Evolutionary conservation across 2,888 invertebrate genomes (phyloP).

Genomic region (Linnaemya tessellans): DNA sequence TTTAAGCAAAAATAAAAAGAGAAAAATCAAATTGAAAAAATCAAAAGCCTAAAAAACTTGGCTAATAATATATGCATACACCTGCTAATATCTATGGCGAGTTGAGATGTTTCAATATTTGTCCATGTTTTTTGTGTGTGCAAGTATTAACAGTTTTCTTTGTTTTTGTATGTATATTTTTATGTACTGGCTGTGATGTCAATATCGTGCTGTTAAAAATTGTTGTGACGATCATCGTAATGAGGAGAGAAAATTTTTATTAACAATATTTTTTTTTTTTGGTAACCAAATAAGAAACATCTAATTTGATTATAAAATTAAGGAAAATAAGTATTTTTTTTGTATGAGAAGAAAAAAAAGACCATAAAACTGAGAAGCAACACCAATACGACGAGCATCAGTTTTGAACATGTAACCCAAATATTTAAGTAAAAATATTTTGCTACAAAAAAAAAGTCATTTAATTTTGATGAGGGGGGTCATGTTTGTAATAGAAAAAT

Average conservation of each 20-base stretch:
- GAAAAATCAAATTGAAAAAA: background rate
- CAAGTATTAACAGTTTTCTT: background rate
- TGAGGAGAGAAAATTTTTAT: conserved; percentile 72
- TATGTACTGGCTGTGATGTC: conserved; percentile 67
- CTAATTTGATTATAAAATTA: conserved; percentile 62
- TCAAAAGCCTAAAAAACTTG: conserved; percentile 1
- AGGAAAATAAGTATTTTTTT: conserved; percentile 18
- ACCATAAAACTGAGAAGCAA: conserved; percentile 22
- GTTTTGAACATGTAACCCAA: conserved; percentile 31
- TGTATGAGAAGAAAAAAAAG: background rate
- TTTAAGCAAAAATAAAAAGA: conserved; percentile 21
- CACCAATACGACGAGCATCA: conserved; percentile 12
- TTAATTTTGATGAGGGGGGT: conserved; percentile 12
- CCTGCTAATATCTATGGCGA: conserved; percentile 61
- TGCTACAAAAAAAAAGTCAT: background rate
- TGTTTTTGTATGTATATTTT: conserved; percentile 33
- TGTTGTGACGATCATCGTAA: conserved; percentile 67
- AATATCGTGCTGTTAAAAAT: conserved; percentile 70
- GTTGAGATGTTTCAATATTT: conserved; percentile 30
- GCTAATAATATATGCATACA: conserved; percentile 69
- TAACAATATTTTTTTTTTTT: conserved; percentile 41
- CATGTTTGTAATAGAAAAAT: background rate
- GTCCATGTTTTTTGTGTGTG: background rate
- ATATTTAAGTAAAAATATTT: conserved; percentile 25
- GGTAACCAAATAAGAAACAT: conserved; percentile 20